Evolutionary conservation across 2,797 vertebrate genomes (phyloP).

Genomic region (Harpagifer antarcticus): DNA sequence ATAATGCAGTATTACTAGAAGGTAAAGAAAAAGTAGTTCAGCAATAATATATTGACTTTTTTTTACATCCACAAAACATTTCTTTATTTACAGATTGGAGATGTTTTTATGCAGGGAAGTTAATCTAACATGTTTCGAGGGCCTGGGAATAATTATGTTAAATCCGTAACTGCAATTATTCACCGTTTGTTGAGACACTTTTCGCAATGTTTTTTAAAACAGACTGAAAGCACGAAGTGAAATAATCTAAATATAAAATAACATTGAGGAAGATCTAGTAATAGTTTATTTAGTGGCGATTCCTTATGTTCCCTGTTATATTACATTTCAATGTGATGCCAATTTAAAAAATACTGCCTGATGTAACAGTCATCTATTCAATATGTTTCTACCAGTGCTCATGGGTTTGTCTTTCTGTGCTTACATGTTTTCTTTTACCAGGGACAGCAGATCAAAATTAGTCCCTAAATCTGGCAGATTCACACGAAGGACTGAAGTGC

Average conservation of each 20-base stretch:
- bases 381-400: too few species aligned
- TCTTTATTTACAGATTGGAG: background rate
- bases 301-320: background rate
- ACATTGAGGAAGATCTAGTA: too few species aligned
- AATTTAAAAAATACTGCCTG: background rate
- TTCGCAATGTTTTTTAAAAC: background rate
- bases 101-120: too few species aligned
- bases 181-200: background rate
- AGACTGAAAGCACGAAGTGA: background rate
- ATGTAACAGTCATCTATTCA: too few species aligned
- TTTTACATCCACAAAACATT: background rate
- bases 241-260: slow-evolving; percentile 2
- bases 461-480: too few species aligned
- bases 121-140: background rate
- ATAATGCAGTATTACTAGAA: background rate
- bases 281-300: background rate
- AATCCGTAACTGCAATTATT: background rate
- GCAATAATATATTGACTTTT: background rate
- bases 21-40: too few species aligned
- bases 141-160: background rate
- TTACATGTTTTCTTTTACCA: too few species aligned
- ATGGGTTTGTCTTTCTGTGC: too few species aligned
- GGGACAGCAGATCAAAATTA: too few species aligned
- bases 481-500: too few species aligned
- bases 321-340: background rate